Evolutionary conservation across 2,888 invertebrate genomes (phyloP).

Genomic region (Emmelina monodactyla): DNA sequence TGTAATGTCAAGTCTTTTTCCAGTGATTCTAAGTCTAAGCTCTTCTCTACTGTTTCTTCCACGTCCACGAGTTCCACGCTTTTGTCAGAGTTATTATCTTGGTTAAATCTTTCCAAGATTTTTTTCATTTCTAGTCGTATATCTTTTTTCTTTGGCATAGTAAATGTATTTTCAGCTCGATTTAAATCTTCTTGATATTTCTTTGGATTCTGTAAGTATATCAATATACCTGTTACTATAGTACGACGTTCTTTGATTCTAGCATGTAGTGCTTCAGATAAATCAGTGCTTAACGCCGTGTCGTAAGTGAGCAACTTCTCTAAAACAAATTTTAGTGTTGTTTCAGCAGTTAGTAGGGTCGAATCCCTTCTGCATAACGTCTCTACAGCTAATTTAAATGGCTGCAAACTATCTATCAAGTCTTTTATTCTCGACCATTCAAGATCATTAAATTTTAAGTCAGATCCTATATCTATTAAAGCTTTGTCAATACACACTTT

Average conservation of each 20-base stretch:
- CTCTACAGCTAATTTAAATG: not conserved
- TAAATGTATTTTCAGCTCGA: not conserved
- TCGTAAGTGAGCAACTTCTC: conserved; percentile 11
- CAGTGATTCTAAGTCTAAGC: too few relatives aligned
- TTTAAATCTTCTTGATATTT: not conserved
- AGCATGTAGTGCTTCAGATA: not conserved
- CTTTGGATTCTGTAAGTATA: not conserved
- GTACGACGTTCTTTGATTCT: not conserved
- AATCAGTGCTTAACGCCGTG: not conserved
- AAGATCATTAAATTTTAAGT: not conserved
- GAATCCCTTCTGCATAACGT: conserved; percentile 14
- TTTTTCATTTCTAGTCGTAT: too few relatives aligned
- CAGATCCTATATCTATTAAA: not conserved
- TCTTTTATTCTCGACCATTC: not conserved
- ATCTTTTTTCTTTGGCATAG: too few relatives aligned
- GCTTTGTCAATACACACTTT: conserved; percentile 1
- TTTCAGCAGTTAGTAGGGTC: conserved; percentile 15
- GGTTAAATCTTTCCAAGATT: too few relatives aligned
- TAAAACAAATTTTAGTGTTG: conserved; percentile 14
- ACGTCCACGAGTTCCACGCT: too few relatives aligned
- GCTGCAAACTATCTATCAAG: not conserved
- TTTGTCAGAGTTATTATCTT: too few relatives aligned
- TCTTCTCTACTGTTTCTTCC: too few relatives aligned
- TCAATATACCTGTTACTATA: not conserved
- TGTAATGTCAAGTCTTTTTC: too few relatives aligned